A percentile compares a stretch with the other conserved stretches of the same genome.
Conservation (phyloP, 2,113 vertebrate species). For the mouse (Mus musculus) region GRCm39 chr13:80536501-80537000, state of each 20-base stretch:
- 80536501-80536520: neutral
- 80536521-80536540: neutral
- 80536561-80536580: neutral
- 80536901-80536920: constrained; percentile 9
- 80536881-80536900: neutral
- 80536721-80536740: neutral
- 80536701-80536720: neutral
- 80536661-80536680: neutral
- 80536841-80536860: neutral
- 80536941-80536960: neutral
- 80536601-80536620: neutral
- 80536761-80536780: constrained; percentile 12
- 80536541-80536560: neutral
- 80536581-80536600: neutral
- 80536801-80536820: neutral
- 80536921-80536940: neutral
- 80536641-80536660: constrained; percentile 1
- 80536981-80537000: neutral
- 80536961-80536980: neutral
- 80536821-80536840: neutral
- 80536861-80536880: neutral
- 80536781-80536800: neutral
- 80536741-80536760: neutral
- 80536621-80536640: neutral
- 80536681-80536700: neutral